Evolutionary conservation across 1,140 invertebrate species (phyloP), one percentile per base, ranked within the genome.

Genomic region (Cepaea nemoralis): DNA sequence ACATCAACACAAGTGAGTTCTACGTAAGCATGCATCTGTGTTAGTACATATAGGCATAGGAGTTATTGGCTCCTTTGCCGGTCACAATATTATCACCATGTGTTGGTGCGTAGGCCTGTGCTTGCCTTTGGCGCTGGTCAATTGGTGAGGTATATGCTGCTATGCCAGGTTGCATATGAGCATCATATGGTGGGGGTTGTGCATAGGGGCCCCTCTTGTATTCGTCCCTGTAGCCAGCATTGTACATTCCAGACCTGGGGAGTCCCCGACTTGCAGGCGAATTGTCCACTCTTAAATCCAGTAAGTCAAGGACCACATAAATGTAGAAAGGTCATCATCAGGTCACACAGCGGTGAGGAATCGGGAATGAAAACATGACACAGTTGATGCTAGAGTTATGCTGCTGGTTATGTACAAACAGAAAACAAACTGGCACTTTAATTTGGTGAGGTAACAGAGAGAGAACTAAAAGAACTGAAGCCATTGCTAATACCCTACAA

Each of bases 21-120:
- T 19, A 40, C 16, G 14, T 48, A 27, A 33, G 31, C 75, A 77
- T 77, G 75, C 75, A n/a, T n/a, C 14, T 10, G 75, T 39, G 63
- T 79, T 79, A 79, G 77, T 79, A 79, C 19, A 63, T 59, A 42
- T 79, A 79, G n/a, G 77, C 67, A 35, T 79, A 79, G 59, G 59
- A 45, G 77, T 40, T 40, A 16, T 69, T 69, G 14, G 19, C 19
- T 27, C 59, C 55, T 31, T 63, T 48, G 50, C 55, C 27, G 12
- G 37, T 27, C 33, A 0, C 27, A n/a, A 22, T n/a, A 37, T 33
- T 40, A n/a, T 50, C 66, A 79, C 27, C 59, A 79, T 67, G n/a
- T 12, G 27, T 2, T 1, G 77, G 24, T 37, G 33, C 45, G 33
- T 77, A 77, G 42, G 74, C 45, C 16, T 45, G 27, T 27, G 50